Conservation (phyloP, 2,113 vertebrate species). For the Vulpes lagopus region DNA sequence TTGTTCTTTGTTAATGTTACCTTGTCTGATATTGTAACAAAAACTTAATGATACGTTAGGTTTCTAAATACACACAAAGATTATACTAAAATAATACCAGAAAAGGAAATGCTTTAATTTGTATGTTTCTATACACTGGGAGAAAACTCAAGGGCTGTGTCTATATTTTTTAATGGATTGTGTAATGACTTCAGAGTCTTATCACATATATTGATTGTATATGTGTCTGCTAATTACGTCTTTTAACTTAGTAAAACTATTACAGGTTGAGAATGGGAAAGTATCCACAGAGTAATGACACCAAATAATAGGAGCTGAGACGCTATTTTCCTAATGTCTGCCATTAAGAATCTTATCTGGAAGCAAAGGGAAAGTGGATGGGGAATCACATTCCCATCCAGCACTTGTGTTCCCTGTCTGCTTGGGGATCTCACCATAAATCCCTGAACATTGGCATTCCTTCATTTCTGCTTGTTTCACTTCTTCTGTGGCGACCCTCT, state of each 20-base stretch:
- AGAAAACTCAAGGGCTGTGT: neutral
- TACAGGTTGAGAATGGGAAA: conserved; percentile 2
- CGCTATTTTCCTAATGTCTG: neutral
- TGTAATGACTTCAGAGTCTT: neutral
- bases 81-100: conserved; percentile 33
- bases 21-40: conserved; percentile 1
- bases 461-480: neutral
- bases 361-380: neutral
- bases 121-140: neutral
- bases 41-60: neutral
- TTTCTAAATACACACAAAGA: conserved; percentile 45
- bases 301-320: neutral
- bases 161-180: neutral
- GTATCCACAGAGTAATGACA: neutral
- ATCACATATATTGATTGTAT: neutral
- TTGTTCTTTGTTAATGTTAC: conserved; percentile 42
- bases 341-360: neutral
- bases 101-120: neutral
- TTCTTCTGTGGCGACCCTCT: neutral
- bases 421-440: neutral
- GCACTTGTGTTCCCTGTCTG: neutral
- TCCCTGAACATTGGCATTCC: neutral
- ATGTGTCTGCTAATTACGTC: neutral
- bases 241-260: conserved; percentile 33
- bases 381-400: neutral